Percentiles rank a stretch among this genome's conserved stretches.
Conservation (phyloP, 2,797 vertebrate species). For the Neopelma chrysocephalum region DNA sequence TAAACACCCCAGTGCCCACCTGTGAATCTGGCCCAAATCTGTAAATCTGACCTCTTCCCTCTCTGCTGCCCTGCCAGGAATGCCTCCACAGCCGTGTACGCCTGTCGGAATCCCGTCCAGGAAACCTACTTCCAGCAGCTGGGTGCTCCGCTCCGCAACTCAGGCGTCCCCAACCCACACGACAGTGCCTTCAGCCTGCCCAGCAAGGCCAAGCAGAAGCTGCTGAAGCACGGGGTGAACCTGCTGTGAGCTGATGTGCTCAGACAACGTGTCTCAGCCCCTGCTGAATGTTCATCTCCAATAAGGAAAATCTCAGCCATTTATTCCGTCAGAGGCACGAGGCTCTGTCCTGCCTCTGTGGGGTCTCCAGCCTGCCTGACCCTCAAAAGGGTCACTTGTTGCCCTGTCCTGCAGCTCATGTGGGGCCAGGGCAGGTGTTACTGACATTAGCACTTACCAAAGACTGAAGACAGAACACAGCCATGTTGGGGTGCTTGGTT, state of each 20-base stretch:
- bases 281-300: neutral
- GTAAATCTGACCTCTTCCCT: neutral
- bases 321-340: fast-evolving
- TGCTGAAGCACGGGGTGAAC: constrained; percentile 94
- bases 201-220: constrained; percentile 86
- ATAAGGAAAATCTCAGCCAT: neutral
- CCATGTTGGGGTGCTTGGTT: neutral
- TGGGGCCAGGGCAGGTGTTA: neutral
- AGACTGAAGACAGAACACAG: neutral
- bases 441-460: neutral
- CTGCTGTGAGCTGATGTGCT: constrained; percentile 71
- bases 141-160: constrained; percentile 79
- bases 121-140: constrained; percentile 94
- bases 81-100: constrained; percentile 82
- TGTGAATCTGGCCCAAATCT: neutral
- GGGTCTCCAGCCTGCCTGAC: neutral
- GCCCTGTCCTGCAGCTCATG: neutral
- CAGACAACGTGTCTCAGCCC: fast-evolving
- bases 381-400: neutral
- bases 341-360: neutral
- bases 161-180: constrained; percentile 88
- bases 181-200: constrained; percentile 88
- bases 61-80: constrained; percentile 75
- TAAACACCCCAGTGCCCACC: neutral
- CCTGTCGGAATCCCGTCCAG: constrained; percentile 83